A percentile compares a stretch with the other conserved stretches of the same genome.
These are phyloP conservation scores for Acestrorhynchus altus DNA, from an alignment of 2,797 vertebrate genomes.

Conservation along the genomic window DNA sequence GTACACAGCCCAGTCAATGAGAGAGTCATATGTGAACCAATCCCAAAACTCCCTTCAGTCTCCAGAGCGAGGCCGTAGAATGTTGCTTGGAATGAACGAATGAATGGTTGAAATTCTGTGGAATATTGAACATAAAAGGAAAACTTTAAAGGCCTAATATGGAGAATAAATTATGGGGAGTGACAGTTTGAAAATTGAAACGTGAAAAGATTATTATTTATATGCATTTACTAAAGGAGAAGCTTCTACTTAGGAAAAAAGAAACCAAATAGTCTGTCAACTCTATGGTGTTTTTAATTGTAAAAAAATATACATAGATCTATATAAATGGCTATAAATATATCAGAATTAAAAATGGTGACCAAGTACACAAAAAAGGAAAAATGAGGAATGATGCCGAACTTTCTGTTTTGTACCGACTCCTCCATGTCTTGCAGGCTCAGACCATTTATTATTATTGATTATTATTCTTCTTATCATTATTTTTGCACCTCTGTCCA, in stretches of 20 bases:
- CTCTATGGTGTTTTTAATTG: conserved; percentile 84
- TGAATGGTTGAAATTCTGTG: conserved; percentile 21
- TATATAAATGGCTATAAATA: conserved; percentile 81
- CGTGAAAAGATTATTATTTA: conserved; percentile 71
- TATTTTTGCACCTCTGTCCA: conserved; percentile 14
- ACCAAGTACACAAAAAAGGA: conserved; percentile 72
- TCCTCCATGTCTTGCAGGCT: conserved; percentile 57
- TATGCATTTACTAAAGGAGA: conserved; percentile 81
- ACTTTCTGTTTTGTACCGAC: conserved; percentile 64
- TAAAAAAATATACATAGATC: conserved; percentile 84
- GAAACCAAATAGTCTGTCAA: conserved; percentile 85
- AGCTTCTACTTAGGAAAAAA: conserved; percentile 79
- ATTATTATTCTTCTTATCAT: neutral
- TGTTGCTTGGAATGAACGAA: conserved; percentile 33
- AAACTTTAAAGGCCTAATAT: conserved; percentile 56
- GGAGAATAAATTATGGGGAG: conserved; percentile 62
- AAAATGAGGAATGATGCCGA: conserved; percentile 74
- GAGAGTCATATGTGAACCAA: conserved; percentile 50
- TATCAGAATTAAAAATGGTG: conserved; percentile 80
- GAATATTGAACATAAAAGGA: neutral
- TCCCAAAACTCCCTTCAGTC: conserved; percentile 52
- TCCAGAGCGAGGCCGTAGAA: conserved; percentile 43
- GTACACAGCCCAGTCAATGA: conserved; percentile 73
- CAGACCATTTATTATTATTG: conserved; percentile 35
- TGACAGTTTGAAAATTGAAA: conserved; percentile 58